phyloP scores from a whole-genome alignment of 2,888 invertebrate genomes.

The Nephrotoma flavescens region DNA sequence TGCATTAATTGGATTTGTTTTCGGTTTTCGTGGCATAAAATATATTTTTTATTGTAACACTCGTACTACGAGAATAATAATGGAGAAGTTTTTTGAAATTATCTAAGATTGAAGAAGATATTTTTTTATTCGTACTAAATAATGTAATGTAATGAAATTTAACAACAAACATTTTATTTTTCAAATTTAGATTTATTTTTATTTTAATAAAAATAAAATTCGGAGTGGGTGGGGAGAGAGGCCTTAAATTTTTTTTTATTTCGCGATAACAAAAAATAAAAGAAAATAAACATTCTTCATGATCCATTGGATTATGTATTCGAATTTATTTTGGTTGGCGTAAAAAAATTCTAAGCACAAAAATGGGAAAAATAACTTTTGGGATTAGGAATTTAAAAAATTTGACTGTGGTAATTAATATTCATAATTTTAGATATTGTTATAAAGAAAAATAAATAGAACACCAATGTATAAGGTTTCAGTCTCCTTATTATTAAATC shows the following conservation, averaged over 20 bases:
- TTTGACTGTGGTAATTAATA: neutral
- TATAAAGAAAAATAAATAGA: neutral
- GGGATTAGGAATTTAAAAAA: neutral
- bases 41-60: neutral
- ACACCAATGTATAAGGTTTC: neutral
- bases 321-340: neutral
- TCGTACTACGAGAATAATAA: neutral
- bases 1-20: neutral
- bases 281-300: neutral
- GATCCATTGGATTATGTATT: neutral
- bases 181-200: neutral
- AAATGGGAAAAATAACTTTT: neutral
- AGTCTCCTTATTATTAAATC: neutral
- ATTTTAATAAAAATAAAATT: neutral
- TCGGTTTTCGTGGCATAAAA: neutral
- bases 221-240: neutral
- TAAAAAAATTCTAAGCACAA: neutral
- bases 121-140: neutral
- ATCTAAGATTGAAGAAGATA: neutral
- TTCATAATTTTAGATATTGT: neutral
- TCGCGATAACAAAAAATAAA: neutral
- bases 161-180: no score
- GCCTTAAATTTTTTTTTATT: neutral
- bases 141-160: neutral
- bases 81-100: neutral